A percentile compares a stretch with the other conserved stretches of the same genome.
Conservation (phyloP, 1,140 invertebrate species). For the Drosophila sucinea region DNA sequence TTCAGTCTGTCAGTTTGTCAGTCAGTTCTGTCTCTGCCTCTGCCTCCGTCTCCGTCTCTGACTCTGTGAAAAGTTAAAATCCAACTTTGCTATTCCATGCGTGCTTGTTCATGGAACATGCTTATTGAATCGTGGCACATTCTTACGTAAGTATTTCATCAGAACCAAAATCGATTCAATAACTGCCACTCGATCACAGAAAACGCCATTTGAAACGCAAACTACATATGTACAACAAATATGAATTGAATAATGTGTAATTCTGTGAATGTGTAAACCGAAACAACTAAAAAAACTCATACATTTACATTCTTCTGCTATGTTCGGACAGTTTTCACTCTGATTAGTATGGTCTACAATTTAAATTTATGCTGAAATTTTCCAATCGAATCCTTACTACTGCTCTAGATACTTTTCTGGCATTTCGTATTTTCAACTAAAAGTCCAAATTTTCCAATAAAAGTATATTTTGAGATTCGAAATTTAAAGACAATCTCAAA, state of each 20-base stretch:
- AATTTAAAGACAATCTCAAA: too few relatives aligned
- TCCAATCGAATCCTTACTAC: too few relatives aligned
- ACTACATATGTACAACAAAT: background rate
- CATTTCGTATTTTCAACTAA: too few relatives aligned
- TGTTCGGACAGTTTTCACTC: too few relatives aligned
- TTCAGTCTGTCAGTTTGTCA: conserved; percentile 23
- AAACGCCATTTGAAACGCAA: background rate
- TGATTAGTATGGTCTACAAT: too few relatives aligned
- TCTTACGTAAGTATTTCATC: conserved; percentile 10
- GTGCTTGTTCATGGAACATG: conserved; percentile 2
- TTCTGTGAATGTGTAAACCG: too few relatives aligned
- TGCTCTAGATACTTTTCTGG: too few relatives aligned
- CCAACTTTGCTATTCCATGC: conserved; percentile 15
- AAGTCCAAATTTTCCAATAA: too few relatives aligned
- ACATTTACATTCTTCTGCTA: too few relatives aligned
- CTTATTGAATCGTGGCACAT: conserved; percentile 21
- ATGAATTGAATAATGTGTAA: background rate
- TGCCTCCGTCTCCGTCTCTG: background rate
- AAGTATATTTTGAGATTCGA: too few relatives aligned
- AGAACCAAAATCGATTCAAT: conserved; percentile 2
- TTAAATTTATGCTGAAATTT: too few relatives aligned
- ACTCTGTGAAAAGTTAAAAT: conserved; percentile 14
- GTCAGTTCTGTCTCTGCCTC: background rate
- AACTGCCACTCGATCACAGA: background rate
- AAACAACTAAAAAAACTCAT: too few relatives aligned